Percentiles rank a stretch among this genome's conserved stretches.
phyloP scores from a whole-genome alignment of 2,797 vertebrate genomes.

The Bradypodion ventrale region DNA sequence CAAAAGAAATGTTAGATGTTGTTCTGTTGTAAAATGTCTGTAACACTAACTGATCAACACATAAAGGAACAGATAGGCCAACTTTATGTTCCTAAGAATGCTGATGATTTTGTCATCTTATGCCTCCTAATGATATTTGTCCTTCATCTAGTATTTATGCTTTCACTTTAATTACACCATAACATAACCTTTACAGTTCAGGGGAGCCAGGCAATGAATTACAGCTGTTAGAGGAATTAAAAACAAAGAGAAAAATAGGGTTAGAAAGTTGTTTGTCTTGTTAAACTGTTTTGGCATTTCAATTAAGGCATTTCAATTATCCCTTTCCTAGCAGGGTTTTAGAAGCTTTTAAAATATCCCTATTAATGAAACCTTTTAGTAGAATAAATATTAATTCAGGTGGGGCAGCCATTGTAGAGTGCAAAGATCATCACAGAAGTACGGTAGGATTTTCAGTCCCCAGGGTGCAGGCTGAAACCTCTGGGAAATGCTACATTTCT shows the following conservation, averaged over 20 bases:
- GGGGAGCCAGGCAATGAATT: background rate
- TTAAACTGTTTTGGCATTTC: constrained; percentile 25
- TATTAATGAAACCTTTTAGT: background rate
- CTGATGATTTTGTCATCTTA: constrained; percentile 1
- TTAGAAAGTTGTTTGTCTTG: constrained; percentile 13
- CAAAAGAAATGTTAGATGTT: constrained; percentile 6
- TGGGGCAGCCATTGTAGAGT: too few relatives aligned
- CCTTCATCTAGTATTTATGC: background rate
- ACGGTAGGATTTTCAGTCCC: too few relatives aligned
- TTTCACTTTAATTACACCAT: background rate
- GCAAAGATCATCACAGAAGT: background rate
- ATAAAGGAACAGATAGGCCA: constrained; percentile 6
- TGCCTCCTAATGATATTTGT: background rate
- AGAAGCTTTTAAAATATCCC: background rate
- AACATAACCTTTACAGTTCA: background rate
- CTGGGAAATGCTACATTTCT: too few relatives aligned
- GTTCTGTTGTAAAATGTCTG: background rate
- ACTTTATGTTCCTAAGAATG: background rate
- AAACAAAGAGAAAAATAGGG: background rate
- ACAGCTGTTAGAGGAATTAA: background rate
- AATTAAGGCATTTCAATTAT: constrained; percentile 11
- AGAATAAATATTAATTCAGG: background rate
- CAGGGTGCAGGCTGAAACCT: too few relatives aligned
- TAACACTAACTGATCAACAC: constrained; percentile 17
- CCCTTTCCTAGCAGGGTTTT: background rate